Evolutionary conservation across 2,113 vertebrate species (phyloP).

Genomic region (Tursiops truncatus): DNA sequence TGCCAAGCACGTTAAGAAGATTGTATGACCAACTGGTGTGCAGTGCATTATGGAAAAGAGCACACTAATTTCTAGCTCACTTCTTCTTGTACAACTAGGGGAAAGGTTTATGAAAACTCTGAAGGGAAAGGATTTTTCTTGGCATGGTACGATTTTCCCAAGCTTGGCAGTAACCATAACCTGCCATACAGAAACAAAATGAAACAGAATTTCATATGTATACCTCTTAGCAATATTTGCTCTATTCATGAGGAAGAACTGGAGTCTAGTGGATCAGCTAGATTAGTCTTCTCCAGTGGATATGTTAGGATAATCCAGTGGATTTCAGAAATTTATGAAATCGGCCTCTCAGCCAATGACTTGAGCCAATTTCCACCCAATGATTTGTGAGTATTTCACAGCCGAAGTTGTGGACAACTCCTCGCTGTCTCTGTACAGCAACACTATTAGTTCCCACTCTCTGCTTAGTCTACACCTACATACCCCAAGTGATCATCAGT

Average conservation of each 20-base stretch:
- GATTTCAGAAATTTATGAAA: not conserved
- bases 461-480: not conserved
- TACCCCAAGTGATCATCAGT: not conserved
- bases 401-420: not conserved
- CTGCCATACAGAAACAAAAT: conserved; percentile 5
- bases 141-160: not conserved
- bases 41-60: not conserved
- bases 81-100: conserved; percentile 24
- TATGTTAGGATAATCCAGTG: not conserved
- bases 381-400: not conserved
- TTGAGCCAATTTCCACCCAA: not conserved
- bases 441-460: not conserved
- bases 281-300: not conserved
- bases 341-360: not conserved
- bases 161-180: not conserved
- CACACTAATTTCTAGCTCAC: not conserved
- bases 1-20: not conserved
- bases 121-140: conserved; percentile 35
- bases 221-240: not conserved
- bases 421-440: not conserved
- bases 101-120: conserved; percentile 16
- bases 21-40: not conserved
- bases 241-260: not conserved
- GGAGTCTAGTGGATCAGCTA: not conserved
- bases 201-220: not conserved